These are phyloP conservation scores for Neocrepidodera transversa DNA, from an alignment of 2,888 invertebrate genomes.

Conservation along the genomic window DNA sequence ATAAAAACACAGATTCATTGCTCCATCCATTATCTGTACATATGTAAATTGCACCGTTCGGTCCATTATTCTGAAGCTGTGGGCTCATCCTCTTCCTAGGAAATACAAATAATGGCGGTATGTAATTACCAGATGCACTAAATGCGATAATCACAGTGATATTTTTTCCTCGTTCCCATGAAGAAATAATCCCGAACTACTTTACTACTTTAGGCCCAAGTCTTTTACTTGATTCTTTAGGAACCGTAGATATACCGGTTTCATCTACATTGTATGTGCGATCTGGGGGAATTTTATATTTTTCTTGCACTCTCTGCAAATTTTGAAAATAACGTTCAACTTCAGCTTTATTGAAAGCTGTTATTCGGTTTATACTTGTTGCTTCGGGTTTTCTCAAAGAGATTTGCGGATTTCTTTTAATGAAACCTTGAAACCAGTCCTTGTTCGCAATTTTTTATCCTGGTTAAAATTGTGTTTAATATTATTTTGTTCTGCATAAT, in stretches of 20 bases:
- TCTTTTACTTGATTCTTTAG: too few relatives aligned
- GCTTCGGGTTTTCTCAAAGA: too few relatives aligned
- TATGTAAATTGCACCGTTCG: neutral
- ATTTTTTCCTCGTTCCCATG: neutral
- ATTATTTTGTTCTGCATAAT: too few relatives aligned
- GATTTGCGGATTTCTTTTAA: too few relatives aligned
- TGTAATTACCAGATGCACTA: too few relatives aligned
- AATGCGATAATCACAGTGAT: slow-evolving; percentile 1
- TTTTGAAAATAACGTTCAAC: too few relatives aligned
- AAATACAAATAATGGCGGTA: neutral
- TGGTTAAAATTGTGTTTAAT: neutral
- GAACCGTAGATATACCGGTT: slow-evolving; percentile 6
- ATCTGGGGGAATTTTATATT: too few relatives aligned
- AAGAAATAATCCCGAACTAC: neutral
- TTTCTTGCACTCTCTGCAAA: too few relatives aligned
- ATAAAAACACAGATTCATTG: neutral
- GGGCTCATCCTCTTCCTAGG: neutral
- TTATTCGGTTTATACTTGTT: too few relatives aligned
- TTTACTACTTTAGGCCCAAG: neutral
- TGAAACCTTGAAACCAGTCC: too few relatives aligned
- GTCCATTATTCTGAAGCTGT: slow-evolving; percentile 1
- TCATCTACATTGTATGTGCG: too few relatives aligned
- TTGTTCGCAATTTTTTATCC: neutral
- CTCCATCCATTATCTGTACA: slow-evolving; percentile 3
- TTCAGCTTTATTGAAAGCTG: too few relatives aligned